These are phyloP conservation scores for Ammodytes marinus DNA, from an alignment of 2,113 vertebrate genomes.

Conservation along the genomic window DNA sequence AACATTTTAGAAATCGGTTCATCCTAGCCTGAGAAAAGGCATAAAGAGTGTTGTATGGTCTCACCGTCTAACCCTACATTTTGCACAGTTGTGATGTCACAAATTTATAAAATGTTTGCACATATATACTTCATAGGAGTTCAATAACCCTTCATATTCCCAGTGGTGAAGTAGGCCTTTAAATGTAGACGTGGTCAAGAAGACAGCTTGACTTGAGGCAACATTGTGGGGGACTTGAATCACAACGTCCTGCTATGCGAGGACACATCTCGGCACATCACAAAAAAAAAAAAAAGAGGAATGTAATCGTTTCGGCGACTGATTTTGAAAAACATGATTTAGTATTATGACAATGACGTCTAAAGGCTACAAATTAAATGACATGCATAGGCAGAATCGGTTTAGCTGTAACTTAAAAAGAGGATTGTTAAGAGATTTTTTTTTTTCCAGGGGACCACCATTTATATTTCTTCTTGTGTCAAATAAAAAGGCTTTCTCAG, in stretches of 20 bases:
- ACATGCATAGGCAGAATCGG: slow-evolving; percentile 73
- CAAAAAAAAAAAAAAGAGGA: slow-evolving; percentile 71
- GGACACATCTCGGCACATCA: slow-evolving; percentile 37
- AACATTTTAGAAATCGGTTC: too few relatives aligned
- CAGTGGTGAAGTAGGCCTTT: too few relatives aligned
- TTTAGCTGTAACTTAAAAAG: slow-evolving; percentile 43
- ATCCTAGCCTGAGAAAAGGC: too few relatives aligned
- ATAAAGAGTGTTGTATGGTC: too few relatives aligned
- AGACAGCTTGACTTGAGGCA: slow-evolving; percentile 67
- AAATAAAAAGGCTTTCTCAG: slow-evolving; percentile 14
- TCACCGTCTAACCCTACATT: too few relatives aligned
- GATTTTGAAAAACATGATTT: slow-evolving; percentile 57
- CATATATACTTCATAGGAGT: too few relatives aligned
- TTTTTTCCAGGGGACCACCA: not conserved
- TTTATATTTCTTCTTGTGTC: not conserved
- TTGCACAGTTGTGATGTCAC: too few relatives aligned
- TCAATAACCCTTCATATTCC: too few relatives aligned
- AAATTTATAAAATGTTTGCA: too few relatives aligned
- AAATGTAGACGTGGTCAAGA: slow-evolving; percentile 42
- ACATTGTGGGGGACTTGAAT: slow-evolving; percentile 47
- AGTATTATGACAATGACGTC: slow-evolving; percentile 48
- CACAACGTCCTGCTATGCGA: slow-evolving; percentile 1
- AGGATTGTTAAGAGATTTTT: not conserved
- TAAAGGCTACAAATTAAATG: slow-evolving; percentile 67
- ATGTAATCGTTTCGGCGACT: slow-evolving; percentile 74